Evolutionary conservation across 1,140 invertebrate species (phyloP).

Genomic region (Lamellibrachia luymesi): DNA sequence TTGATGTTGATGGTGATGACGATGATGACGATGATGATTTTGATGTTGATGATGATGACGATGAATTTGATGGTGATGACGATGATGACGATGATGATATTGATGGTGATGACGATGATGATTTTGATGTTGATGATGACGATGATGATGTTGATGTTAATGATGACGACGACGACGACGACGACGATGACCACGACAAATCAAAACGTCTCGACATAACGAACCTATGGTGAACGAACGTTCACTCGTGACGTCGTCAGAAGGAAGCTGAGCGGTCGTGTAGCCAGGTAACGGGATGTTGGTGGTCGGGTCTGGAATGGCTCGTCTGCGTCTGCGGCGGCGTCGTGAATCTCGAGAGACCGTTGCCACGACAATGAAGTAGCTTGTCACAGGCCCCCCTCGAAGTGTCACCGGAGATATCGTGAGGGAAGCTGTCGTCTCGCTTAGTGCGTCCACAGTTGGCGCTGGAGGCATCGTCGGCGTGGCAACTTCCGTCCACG

Average conservation of each 20-base stretch:
- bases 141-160: not conserved
- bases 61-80: not conserved
- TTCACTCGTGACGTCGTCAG: constrained; percentile 13
- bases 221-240: constrained; percentile 20
- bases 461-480: constrained; percentile 32
- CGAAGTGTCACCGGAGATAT: constrained; percentile 23
- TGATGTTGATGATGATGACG: no score
- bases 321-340: not conserved
- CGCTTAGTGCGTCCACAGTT: constrained; percentile 10
- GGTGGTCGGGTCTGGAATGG: constrained; percentile 16
- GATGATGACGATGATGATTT: constrained; percentile 10
- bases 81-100: not conserved
- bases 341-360: not conserved
- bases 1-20: not conserved
- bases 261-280: constrained; percentile 19
- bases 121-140: not conserved
- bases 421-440: constrained; percentile 25
- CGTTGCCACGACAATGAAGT: constrained; percentile 23
- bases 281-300: constrained; percentile 20
- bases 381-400: constrained; percentile 29
- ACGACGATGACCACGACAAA: not conserved
- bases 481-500: constrained; percentile 31
- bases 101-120: not conserved
- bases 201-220: not conserved
- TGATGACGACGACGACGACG: not conserved